Evolutionary conservation across 2,113 vertebrate genomes (phyloP).

Genomic region (Equus quagga): DNA sequence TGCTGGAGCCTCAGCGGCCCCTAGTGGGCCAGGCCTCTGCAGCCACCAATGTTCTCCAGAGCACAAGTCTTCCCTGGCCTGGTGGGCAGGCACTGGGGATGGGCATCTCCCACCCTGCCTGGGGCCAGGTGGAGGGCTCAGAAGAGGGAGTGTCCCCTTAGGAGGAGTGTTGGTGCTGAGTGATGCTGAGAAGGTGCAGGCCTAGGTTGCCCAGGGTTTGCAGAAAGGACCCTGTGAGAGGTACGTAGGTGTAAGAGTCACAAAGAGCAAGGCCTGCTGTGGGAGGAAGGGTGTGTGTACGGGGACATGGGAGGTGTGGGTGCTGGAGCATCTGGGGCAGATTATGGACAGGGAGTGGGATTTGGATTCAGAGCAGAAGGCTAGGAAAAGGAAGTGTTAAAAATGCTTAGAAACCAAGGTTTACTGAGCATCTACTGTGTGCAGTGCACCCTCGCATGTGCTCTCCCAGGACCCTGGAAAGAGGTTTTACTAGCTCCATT

Average conservation of each 20-base stretch:
- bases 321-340: no score
- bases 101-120: background rate
- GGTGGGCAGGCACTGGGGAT: background rate
- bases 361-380: background rate
- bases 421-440: background rate
- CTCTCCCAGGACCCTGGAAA: background rate
- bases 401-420: background rate
- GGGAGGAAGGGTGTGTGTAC: fast-evolving
- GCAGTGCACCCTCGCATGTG: background rate
- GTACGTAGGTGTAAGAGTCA: background rate
- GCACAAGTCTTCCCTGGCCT: background rate
- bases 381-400: background rate
- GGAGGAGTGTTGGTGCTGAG: background rate
- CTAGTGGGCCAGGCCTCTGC: background rate
- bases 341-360: background rate
- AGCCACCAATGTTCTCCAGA: background rate
- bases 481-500: background rate
- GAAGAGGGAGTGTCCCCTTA: background rate
- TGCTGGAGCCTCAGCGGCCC: background rate
- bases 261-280: background rate
- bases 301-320: no score
- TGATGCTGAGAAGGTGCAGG: background rate
- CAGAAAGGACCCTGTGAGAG: background rate
- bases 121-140: background rate
- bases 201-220: background rate